Conservation (phyloP, 2,797 vertebrate genomes). For the Threskiornis aethiopicus region DNA sequence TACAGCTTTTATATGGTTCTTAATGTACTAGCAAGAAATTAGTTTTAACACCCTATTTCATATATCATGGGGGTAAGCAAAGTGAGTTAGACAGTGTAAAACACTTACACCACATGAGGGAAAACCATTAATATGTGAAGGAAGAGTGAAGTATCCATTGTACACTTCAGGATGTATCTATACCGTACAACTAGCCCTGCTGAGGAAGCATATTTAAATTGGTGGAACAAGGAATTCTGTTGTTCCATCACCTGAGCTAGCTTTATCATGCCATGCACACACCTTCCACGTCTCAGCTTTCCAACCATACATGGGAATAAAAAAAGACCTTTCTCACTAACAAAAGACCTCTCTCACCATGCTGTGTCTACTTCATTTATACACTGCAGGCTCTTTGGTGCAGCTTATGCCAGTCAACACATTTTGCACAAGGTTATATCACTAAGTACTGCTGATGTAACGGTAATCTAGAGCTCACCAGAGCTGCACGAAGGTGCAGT, state of each 20-base stretch:
- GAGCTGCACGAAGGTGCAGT: neutral
- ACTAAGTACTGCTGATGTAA: neutral
- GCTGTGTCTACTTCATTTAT: neutral
- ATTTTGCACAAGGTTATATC: neutral
- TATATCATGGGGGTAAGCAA: neutral
- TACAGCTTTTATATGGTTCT: neutral
- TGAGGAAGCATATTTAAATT: neutral
- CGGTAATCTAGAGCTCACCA: neutral
- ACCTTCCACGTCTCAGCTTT: neutral
- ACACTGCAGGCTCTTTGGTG: neutral
- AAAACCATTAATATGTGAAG: neutral
- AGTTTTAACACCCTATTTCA: neutral
- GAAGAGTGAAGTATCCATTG: neutral
- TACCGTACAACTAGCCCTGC: neutral
- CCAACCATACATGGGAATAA: neutral
- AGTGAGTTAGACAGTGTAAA: neutral
- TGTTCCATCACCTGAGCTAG: neutral
- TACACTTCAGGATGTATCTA: neutral
- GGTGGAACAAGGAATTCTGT: neutral
- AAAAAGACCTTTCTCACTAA: neutral
- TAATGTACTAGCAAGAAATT: neutral
- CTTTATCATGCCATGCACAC: neutral
- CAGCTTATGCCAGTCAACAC: neutral
- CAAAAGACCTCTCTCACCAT: neutral
- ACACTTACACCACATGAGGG: neutral